Evolutionary conservation across 2,888 invertebrate genomes (phyloP).

Genomic region (Strigamia transsilvanica): DNA sequence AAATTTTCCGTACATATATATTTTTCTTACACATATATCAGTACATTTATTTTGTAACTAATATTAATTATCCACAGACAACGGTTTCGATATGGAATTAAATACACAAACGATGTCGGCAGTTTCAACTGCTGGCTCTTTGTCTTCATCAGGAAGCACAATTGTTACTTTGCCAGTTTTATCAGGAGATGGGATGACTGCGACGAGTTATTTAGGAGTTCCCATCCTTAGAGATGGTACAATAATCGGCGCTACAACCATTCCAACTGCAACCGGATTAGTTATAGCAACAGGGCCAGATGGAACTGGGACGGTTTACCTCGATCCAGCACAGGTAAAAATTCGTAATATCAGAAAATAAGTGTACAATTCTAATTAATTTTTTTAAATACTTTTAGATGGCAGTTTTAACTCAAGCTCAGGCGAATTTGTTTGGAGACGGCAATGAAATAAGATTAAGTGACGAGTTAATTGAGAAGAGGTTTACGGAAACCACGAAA

Average conservation of each 20-base stretch:
- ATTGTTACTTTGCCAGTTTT: slow-evolving; percentile 56
- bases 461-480: slow-evolving; percentile 4
- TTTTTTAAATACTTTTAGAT: slow-evolving; percentile 48
- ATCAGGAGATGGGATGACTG: slow-evolving; percentile 52
- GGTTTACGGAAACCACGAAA: background rate
- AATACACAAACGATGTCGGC: slow-evolving; percentile 43
- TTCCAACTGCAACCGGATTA: slow-evolving; percentile 57
- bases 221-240: slow-evolving; percentile 57
- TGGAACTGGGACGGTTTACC: slow-evolving; percentile 57
- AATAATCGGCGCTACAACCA: slow-evolving; percentile 55
- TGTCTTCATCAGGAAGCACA: slow-evolving; percentile 52
- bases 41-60: no score
- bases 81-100: slow-evolving; percentile 15
- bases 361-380: background rate
- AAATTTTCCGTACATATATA: background rate
- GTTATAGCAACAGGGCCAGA: slow-evolving; percentile 58
- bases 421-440: slow-evolving; percentile 55
- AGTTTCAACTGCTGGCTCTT: slow-evolving; percentile 39
- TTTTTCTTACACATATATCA: background rate
- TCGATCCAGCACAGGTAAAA: slow-evolving; percentile 57
- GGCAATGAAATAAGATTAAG: slow-evolving; percentile 53
- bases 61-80: no score
- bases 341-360: background rate
- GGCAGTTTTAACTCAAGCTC: slow-evolving; percentile 57
- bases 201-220: slow-evolving; percentile 56